phyloP scores from a whole-genome alignment of 2,888 invertebrate genomes.

The Priocnemis perturbator region DNA sequence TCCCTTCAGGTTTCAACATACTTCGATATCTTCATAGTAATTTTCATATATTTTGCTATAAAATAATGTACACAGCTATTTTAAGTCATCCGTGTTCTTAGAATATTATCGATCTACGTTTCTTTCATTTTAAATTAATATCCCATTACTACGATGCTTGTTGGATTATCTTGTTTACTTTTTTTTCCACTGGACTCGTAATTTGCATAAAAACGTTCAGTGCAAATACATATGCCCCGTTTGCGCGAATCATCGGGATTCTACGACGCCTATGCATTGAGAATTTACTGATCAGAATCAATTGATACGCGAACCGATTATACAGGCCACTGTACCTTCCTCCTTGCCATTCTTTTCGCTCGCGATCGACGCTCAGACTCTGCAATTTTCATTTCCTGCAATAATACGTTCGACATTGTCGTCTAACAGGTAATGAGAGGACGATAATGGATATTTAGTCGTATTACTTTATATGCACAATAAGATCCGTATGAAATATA shows the following conservation, averaged over 20 bases:
- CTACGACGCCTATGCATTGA: too few relatives aligned
- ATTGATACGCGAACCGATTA: slow-evolving; percentile 9
- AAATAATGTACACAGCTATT: slow-evolving; percentile 72
- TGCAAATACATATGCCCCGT: slow-evolving; percentile 30
- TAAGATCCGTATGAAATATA: too few relatives aligned
- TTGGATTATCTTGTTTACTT: slow-evolving; percentile 35
- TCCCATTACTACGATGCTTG: slow-evolving; percentile 48
- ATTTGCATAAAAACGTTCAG: slow-evolving; percentile 36
- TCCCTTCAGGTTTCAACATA: slow-evolving; percentile 40
- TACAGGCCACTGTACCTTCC: too few relatives aligned
- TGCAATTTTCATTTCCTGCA: too few relatives aligned
- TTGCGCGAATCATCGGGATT: too few relatives aligned
- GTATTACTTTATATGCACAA: too few relatives aligned
- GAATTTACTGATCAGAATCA: neutral
- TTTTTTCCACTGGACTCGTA: slow-evolving; percentile 16
- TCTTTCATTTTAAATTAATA: slow-evolving; percentile 56
- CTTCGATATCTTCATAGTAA: slow-evolving; percentile 61
- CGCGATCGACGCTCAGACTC: too few relatives aligned
- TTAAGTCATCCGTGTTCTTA: slow-evolving; percentile 62
- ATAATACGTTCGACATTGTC: too few relatives aligned
- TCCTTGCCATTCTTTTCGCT: too few relatives aligned
- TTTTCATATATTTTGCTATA: slow-evolving; percentile 72
- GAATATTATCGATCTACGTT: slow-evolving; percentile 54
- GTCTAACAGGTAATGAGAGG: too few relatives aligned
- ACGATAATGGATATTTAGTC: too few relatives aligned